These are phyloP conservation scores for Drosophila melanica DNA, from an alignment of 1,140 invertebrate genomes.

Conservation along the genomic window DNA sequence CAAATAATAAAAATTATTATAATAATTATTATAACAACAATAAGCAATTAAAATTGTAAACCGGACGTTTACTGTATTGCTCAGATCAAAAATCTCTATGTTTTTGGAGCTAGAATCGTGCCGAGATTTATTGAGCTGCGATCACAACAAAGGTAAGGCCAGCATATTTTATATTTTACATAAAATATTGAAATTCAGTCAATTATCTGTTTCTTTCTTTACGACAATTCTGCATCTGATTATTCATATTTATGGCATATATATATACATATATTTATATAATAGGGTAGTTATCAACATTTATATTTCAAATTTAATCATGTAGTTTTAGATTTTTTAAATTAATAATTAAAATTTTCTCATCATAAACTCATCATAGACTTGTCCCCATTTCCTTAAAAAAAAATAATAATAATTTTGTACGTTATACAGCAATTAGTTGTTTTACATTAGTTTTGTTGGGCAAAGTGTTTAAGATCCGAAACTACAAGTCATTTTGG, in stretches of 20 bases:
- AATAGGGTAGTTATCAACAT: too few relatives aligned
- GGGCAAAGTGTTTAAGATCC: not conserved
- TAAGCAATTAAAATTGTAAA: conserved; percentile 39
- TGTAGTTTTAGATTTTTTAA: too few relatives aligned
- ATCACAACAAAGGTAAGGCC: conserved; percentile 11
- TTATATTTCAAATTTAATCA: too few relatives aligned
- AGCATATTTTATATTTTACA: not conserved
- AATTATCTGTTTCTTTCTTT: too few relatives aligned
- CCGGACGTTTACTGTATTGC: conserved; percentile 8
- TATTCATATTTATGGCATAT: too few relatives aligned
- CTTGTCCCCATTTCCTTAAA: too few relatives aligned
- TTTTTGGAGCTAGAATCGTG: not conserved
- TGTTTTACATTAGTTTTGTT: conserved; percentile 8
- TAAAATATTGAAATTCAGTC: too few relatives aligned
- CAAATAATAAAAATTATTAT: not conserved
- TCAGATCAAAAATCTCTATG: not conserved
- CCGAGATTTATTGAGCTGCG: not conserved
- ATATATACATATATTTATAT: too few relatives aligned
- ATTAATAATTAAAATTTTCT: too few relatives aligned
- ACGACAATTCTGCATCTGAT: too few relatives aligned
- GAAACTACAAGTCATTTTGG: conserved; percentile 30
- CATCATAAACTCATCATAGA: too few relatives aligned
- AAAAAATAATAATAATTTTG: not conserved
- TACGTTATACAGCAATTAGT: conserved; percentile 11
- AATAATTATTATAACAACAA: conserved; percentile 9